Conservation (phyloP, 2,113 vertebrate species). For the Aix galericulata region DNA sequence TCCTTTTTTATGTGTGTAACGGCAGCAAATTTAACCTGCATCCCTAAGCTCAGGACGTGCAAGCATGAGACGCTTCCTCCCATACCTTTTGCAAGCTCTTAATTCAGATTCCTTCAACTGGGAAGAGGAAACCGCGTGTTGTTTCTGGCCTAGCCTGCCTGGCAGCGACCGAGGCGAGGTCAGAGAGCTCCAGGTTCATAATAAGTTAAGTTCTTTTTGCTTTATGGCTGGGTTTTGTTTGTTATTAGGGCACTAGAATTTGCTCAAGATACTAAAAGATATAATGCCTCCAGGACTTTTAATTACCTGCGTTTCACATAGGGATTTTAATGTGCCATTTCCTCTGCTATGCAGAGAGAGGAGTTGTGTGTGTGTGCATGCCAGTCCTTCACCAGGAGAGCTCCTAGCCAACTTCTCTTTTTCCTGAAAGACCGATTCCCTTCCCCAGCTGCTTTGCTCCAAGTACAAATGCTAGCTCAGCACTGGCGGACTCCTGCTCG, state of each 20-base stretch:
- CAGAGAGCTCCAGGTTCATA: background rate
- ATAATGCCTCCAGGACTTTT: slow-evolving; percentile 10
- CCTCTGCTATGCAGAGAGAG: background rate
- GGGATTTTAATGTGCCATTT: slow-evolving; percentile 44
- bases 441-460: slow-evolving; percentile 37
- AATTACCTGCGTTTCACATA: slow-evolving; percentile 14
- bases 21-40: background rate
- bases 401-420: slow-evolving; percentile 16
- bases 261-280: slow-evolving; percentile 13
- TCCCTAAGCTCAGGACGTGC: background rate
- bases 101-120: slow-evolving; percentile 21
- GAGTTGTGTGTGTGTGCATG: background rate
- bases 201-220: background rate
- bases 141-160: slow-evolving; percentile 49
- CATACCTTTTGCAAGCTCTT: slow-evolving; percentile 27
- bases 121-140: slow-evolving; percentile 20
- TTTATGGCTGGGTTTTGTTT: slow-evolving; percentile 14
- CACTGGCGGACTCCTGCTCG: background rate
- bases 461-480: slow-evolving; percentile 66
- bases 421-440: background rate
- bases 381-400: slow-evolving; percentile 25
- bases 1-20: background rate
- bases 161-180: background rate
- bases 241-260: slow-evolving; percentile 38
- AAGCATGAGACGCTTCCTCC: slow-evolving; percentile 28